A percentile compares a stretch with the other conserved stretches of the same genome.
phyloP scores from a whole-genome alignment of 2,888 invertebrate species.

The Leptopilina myrica region DNA sequence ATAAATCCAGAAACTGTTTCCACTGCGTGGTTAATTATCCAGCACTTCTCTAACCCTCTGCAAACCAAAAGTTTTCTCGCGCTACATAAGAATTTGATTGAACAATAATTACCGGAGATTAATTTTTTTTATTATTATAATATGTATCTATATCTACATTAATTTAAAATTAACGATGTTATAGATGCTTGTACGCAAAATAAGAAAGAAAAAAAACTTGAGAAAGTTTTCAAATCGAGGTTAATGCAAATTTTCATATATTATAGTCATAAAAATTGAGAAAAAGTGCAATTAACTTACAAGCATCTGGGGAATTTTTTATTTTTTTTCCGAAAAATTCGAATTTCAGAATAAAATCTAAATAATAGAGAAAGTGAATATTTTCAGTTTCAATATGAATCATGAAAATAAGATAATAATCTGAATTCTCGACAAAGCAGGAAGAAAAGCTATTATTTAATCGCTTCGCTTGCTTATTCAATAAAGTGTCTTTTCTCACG shows the following conservation, averaged over 20 bases:
- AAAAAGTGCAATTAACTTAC: background rate
- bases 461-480: constrained; percentile 32
- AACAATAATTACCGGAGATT: too few species aligned
- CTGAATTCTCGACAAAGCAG: constrained; percentile 18
- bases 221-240: background rate
- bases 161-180: background rate
- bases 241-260: background rate
- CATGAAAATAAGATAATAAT: constrained; percentile 33
- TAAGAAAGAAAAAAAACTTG: background rate
- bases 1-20: background rate
- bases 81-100: too few species aligned
- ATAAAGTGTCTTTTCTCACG: constrained; percentile 14
- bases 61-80: too few species aligned
- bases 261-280: background rate
- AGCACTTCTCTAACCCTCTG: background rate
- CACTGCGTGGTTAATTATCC: background rate
- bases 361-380: constrained; percentile 10
- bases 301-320: background rate
- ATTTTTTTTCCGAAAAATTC: background rate
- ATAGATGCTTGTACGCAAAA: background rate
- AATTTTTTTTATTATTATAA: too few species aligned
- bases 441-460: constrained; percentile 38
- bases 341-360: constrained; percentile 17
- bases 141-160: too few species aligned
- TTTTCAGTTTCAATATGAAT: constrained; percentile 1